Evolutionary conservation across 2,797 vertebrate genomes (phyloP), one percentile per base, ranked within the genome.

Genomic region (Cichlasoma orientale): DNA sequence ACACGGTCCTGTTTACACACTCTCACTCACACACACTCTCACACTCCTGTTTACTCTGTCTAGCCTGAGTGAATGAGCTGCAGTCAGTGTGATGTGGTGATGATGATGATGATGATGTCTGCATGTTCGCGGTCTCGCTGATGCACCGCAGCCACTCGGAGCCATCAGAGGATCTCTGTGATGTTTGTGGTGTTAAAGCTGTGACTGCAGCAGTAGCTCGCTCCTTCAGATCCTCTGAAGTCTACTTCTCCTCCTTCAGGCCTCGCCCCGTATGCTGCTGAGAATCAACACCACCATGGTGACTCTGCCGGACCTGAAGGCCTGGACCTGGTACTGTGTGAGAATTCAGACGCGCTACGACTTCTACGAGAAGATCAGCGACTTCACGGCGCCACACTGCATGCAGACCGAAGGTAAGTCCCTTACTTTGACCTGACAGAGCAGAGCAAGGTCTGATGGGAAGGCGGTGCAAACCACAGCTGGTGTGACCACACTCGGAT

Each of bases 261-360:
- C 2, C 16, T 14, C 21, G 13, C 52, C 2, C 1, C 10, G 0
- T 2, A 2, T 56, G 31, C 14, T 0, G 1, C 1, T 92, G 18
- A 18, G 0, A 7, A 87, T 27, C 4, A 1, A 0, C 0, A 11
- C 1, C 25, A 92, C 82, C 25, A 0, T 90, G 59, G 83, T 94
- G 80, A 93, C 75, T 2, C 53, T 96, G 72, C 33, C 85, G 0
- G 2, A 63, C 5, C 80, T 95, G 83, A 81, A 83, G 29, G 27
- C 75, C 36, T 90, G 92, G 93, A 94, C 93, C 1, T 66, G 21
- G 82, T 96, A 95, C 90, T 96, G 95, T 12, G 86, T 95, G 54
- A 83, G 29, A 0, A 66, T 95, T 59, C 92, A 92, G 85, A 80
- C 91, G 1, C 16, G 63, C 2, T 33, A 31, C 0, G 72, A 90